Evolutionary conservation across 2,888 invertebrate species (phyloP), one percentile per base, ranked within the genome.

Genomic region (Leptinotarsa haldemani): DNA sequence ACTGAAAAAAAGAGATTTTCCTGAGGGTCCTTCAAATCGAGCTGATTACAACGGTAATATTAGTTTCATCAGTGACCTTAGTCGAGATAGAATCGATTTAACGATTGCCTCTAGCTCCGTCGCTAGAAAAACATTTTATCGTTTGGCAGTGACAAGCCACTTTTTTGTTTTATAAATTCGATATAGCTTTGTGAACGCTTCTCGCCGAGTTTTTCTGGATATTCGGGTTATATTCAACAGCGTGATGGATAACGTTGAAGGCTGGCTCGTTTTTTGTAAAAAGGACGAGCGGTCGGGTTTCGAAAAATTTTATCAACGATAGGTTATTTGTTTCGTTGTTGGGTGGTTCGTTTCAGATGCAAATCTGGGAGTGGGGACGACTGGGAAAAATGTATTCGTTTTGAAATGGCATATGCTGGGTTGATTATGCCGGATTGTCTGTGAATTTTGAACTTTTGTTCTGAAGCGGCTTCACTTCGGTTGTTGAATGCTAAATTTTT

Each of bases 121-220:
- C 18, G 40, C 61, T 40, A 40, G 67, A 52, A 67, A 67, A 67
- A 67, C 48, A 25, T 52, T 67, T 67, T 67, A 67, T 67, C 67
- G 67, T 52, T 53, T n/a, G 67, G 30, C 48, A 25, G 53, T 47
- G 53, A 67, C 47, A 67, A 67, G 53, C 52, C 30, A 52, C 67
- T 48, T 48, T 66, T 67, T 67, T 67, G 30, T 67, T 67, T 67
- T 53, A 30, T 67, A 25, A 67, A 67, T 67, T 48, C 67, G 67
- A 53, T 53, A 52, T 53, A 53, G 30, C 52, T 67, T 40, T 25
- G 52, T 40, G 40, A 40, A 47, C 67, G 67, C 67, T 52, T 53
- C 53, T 40, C 30, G 52, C 16, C 16, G 53, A 53, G 66, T 66
- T 67, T 67, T 67, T 66, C 25, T 25, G 53, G n/a, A 30, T 53